Evolutionary conservation across 2,888 invertebrate genomes (phyloP).

Genomic region (Melipona bicolor): DNA sequence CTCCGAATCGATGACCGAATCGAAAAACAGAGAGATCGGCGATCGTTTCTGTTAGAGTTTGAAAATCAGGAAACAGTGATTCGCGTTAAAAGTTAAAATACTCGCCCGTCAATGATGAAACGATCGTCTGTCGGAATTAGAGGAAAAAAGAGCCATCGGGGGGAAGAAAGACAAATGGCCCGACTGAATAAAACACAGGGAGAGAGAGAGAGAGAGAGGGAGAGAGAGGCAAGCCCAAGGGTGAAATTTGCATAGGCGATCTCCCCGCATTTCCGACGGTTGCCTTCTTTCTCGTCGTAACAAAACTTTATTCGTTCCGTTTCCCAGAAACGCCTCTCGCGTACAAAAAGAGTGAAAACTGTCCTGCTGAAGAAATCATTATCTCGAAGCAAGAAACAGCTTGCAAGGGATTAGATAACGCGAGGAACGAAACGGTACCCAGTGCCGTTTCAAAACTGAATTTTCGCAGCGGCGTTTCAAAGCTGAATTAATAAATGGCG

Average conservation of each 20-base stretch:
- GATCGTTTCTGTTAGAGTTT: not conserved
- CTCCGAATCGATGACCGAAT: constrained; percentile 1
- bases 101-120: not conserved
- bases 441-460: not conserved
- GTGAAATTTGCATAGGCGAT: constrained; percentile 66
- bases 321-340: constrained; percentile 2
- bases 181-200: constrained; percentile 52
- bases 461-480: too few species aligned
- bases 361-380: constrained; percentile 25
- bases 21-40: not conserved
- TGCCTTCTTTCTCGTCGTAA: constrained; percentile 27
- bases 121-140: constrained; percentile 57
- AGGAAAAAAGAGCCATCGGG: constrained; percentile 33
- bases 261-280: not conserved
- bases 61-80: not conserved
- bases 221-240: constrained; percentile 26
- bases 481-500: constrained; percentile 27
- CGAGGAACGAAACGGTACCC: too few species aligned
- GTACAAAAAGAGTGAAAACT: not conserved
- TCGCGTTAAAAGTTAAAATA: constrained; percentile 20
- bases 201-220: too few species aligned
- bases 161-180: constrained; percentile 52
- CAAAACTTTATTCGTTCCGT: constrained; percentile 44
- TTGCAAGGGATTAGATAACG: too few species aligned
- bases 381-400: constrained; percentile 7